phyloP scores from a whole-genome alignment of 2,888 invertebrate genomes.

The Dioctria rufipes region DNA sequence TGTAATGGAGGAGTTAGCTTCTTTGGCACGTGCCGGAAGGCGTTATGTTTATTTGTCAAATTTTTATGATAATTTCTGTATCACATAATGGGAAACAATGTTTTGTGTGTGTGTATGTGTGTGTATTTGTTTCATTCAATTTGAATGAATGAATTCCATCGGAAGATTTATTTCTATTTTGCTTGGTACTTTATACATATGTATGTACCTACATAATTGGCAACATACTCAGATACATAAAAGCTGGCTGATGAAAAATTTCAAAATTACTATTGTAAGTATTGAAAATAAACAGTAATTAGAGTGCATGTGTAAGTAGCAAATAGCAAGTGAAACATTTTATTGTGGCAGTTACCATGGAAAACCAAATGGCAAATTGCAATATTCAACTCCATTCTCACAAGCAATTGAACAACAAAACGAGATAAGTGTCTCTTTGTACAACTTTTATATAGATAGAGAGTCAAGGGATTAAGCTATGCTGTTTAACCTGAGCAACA shows the following conservation, averaged over 20 bases:
- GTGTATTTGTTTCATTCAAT: too few relatives aligned
- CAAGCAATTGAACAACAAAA: slow-evolving; percentile 15
- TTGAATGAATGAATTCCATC: too few relatives aligned
- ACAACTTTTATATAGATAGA: slow-evolving; percentile 1
- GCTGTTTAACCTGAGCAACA: slow-evolving; percentile 29
- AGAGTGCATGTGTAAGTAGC: neutral
- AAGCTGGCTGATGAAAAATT: too few relatives aligned
- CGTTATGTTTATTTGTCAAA: slow-evolving; percentile 59
- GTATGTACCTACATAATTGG: too few relatives aligned
- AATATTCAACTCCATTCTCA: slow-evolving; percentile 6
- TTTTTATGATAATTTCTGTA: slow-evolving; percentile 46
- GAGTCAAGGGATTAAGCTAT: slow-evolving; percentile 32
- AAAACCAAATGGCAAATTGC: neutral
- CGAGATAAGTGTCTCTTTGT: slow-evolving; percentile 8
- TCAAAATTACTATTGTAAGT: too few relatives aligned
- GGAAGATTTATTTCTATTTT: too few relatives aligned
- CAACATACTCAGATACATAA: too few relatives aligned
- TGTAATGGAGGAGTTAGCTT: slow-evolving; percentile 20
- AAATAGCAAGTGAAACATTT: neutral
- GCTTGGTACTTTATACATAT: too few relatives aligned
- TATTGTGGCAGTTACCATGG: too few relatives aligned
- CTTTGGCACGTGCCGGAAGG: slow-evolving; percentile 58
- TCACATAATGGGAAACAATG: too few relatives aligned
- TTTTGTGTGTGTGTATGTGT: too few relatives aligned
- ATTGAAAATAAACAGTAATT: neutral